phyloP scores from a whole-genome alignment of 2,888 invertebrate species.

The Leucophora obtusa region DNA sequence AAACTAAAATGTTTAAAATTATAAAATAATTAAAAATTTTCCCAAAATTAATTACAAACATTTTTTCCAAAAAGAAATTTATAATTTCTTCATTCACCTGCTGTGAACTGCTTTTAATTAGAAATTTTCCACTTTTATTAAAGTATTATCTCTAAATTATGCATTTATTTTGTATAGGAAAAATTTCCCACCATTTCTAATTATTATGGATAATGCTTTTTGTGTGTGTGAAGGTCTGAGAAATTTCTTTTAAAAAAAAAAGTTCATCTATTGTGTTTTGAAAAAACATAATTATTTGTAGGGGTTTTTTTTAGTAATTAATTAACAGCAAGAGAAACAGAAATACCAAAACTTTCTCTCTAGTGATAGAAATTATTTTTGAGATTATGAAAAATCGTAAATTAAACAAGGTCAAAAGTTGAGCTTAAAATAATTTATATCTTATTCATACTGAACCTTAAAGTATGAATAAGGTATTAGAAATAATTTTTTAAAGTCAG shows the following conservation, averaged over 20 bases:
- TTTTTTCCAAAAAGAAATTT: neutral
- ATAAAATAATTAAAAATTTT: neutral
- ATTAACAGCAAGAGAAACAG: neutral
- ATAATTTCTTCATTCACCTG: neutral
- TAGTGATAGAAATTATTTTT: neutral
- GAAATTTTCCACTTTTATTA: neutral
- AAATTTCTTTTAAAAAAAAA: constrained; percentile 10
- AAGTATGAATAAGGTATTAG: no score
- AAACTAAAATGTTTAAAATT: neutral
- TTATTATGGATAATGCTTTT: neutral
- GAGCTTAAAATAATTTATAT: neutral
- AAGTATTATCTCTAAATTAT: constrained; percentile 9
- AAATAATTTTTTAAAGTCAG: no score
- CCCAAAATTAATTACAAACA: neutral
- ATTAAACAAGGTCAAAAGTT: constrained; percentile 36
- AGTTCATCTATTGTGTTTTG: constrained; percentile 16
- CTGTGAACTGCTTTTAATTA: neutral
- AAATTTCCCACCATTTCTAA: constrained; percentile 17
- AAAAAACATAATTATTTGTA: neutral
- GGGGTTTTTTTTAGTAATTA: constrained; percentile 15
- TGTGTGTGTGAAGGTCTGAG: constrained; percentile 22
- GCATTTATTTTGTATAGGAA: constrained; percentile 3
- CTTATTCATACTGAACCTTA: neutral
- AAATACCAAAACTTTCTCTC: constrained; percentile 12
- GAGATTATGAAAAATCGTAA: neutral